Evolutionary conservation across 2,797 vertebrate genomes (phyloP), one percentile per base, ranked within the genome.

Genomic region (Hapalemur alaotrensis): DNA sequence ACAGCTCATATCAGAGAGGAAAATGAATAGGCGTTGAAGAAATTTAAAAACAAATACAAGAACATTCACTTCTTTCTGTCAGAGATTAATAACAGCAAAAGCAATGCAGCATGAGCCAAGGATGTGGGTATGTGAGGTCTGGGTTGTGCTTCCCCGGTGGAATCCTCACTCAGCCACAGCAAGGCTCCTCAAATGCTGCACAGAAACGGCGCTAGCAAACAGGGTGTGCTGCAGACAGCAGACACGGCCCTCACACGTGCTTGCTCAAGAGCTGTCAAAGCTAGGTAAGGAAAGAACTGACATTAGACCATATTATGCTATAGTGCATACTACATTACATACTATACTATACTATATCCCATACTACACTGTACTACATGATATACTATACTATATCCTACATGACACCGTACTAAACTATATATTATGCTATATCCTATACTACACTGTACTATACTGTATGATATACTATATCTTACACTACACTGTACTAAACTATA

Each of bases 221-320:
- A 6, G 28, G 48, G 17, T 11, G 0, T 23, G 20, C 13, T 41
- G 32, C 41, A 52, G n/a, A n/a, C 15, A 35, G 23, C 0, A 28
- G 43, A 13, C 5, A 15, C 0, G 7, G 52, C 32, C 69, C 32
- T 11, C 30, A 6, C 4, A 18, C 1, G 1, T 1, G 69, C 20
- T 50, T 30, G 5, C 48, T 32, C 25, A 32, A 28, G 20, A 23
- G 79, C 41, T 80, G 28, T 48, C 75, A 48, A 20, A n/a, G 63
- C 1, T 8, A 14, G 18, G 17, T 3, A 3, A 15, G 54, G 11
- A 63, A 67, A 59, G 25, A 59, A 30, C 25, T 14, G 7, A 43
- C 13, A 2, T n/a, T 12, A 8, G 1, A 12, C 52, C 35, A 13
- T 1, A 23, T 13, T 20, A 75, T 48, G 1, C 72, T 8, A 30